These are phyloP conservation scores for Dynastes grantii DNA, from an alignment of 2,888 invertebrate genomes.

Conservation along the genomic window DNA sequence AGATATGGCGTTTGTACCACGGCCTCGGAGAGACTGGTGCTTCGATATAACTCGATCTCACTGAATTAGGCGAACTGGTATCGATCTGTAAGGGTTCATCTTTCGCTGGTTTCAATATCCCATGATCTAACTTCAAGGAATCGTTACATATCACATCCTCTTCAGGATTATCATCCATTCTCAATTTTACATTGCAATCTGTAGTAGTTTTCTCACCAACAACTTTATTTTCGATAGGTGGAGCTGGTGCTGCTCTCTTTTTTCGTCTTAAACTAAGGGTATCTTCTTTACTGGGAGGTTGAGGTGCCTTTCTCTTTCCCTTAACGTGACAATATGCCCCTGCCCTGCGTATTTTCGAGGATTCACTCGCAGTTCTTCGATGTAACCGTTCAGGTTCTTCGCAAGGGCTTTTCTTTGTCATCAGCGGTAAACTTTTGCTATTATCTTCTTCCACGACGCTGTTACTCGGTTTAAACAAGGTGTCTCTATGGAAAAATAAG, in stretches of 20 bases:
- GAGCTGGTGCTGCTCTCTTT: slow-evolving; percentile 71
- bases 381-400: slow-evolving; percentile 68
- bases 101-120: slow-evolving; percentile 70
- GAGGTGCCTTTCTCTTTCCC: slow-evolving; percentile 83
- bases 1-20: slow-evolving; percentile 76
- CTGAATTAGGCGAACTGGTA: slow-evolving; percentile 57
- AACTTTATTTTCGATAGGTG: slow-evolving; percentile 64
- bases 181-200: slow-evolving; percentile 52
- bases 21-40: slow-evolving; percentile 74
- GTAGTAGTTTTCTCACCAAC: background rate
- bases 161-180: slow-evolving; percentile 58
- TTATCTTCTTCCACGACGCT: slow-evolving; percentile 62
- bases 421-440: slow-evolving; percentile 69
- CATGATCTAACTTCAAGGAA: slow-evolving; percentile 71
- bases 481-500: slow-evolving; percentile 69
- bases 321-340: slow-evolving; percentile 79
- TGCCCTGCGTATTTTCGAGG: slow-evolving; percentile 74
- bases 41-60: slow-evolving; percentile 63
- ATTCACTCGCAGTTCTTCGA: slow-evolving; percentile 77
- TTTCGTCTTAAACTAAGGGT: slow-evolving; percentile 66
- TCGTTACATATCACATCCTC: slow-evolving; percentile 67
- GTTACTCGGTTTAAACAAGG: slow-evolving; percentile 57
- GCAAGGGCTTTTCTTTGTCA: slow-evolving; percentile 63
- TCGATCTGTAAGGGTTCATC: slow-evolving; percentile 58
- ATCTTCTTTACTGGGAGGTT: slow-evolving; percentile 73